Evolutionary conservation across 2,113 vertebrate genomes (phyloP).

Genomic region (Prunella fulvescens): DNA sequence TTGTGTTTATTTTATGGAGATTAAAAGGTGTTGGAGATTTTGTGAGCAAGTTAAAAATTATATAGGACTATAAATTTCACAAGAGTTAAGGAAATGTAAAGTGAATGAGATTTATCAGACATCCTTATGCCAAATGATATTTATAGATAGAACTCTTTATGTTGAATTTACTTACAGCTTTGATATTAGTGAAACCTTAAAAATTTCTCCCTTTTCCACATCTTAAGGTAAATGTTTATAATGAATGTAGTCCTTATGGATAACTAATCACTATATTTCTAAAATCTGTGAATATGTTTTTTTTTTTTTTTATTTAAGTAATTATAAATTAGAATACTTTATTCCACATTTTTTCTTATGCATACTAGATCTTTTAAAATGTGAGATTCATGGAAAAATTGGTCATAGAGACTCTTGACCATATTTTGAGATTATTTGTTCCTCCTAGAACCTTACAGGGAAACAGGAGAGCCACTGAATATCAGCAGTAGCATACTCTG

Average conservation of each 20-base stretch:
- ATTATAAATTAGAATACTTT: not conserved
- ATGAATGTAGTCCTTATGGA: not conserved
- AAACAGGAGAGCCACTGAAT: not conserved
- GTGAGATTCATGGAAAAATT: not conserved
- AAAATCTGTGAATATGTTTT: not conserved
- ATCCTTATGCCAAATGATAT: not conserved
- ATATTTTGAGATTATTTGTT: constrained; percentile 17
- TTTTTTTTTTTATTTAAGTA: not conserved
- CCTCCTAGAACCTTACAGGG: not conserved
- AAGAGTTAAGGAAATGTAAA: not conserved
- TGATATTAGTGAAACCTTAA: not conserved
- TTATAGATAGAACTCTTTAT: not conserved
- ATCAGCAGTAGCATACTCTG: not conserved
- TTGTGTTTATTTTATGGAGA: not conserved
- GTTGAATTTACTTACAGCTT: not conserved
- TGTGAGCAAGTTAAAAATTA: not conserved
- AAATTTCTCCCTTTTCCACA: not conserved
- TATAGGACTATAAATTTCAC: not conserved
- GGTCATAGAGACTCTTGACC: not conserved
- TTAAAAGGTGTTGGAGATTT: not conserved
- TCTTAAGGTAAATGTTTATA: not conserved
- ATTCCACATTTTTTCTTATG: not conserved
- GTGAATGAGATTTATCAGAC: not conserved
- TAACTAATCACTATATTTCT: not conserved
- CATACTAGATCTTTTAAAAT: not conserved